phyloP scores from a whole-genome alignment of 2,888 invertebrate species.

The Eumerus sabulonum region DNA sequence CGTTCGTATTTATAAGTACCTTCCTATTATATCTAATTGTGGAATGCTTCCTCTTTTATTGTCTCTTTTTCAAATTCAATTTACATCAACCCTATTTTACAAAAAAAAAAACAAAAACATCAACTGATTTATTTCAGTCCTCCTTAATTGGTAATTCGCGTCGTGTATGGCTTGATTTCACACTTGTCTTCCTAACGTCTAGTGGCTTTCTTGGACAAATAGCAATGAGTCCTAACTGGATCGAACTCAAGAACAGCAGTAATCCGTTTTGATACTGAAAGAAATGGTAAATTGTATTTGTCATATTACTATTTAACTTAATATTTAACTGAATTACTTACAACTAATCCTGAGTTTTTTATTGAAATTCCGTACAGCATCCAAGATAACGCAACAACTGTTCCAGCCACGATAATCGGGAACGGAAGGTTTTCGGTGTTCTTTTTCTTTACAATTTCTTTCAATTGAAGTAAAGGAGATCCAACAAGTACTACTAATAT shows the following conservation, averaged over 20 bases:
- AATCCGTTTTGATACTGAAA: constrained; percentile 87
- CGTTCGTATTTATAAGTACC: no score
- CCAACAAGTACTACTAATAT: constrained; percentile 83
- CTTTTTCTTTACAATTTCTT: constrained; percentile 87
- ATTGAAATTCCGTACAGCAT: constrained; percentile 76
- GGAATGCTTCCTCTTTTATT: no score
- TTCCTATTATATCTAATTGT: no score
- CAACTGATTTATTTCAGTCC: background rate
- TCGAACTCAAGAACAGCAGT: constrained; percentile 81
- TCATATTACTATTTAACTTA: background rate
- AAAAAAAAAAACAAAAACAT: no score
- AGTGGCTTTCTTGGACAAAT: constrained; percentile 83
- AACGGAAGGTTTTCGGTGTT: constrained; percentile 93
- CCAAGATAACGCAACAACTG: constrained; percentile 82
- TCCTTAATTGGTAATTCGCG: constrained; percentile 3
- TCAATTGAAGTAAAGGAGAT: constrained; percentile 85
- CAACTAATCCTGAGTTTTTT: constrained; percentile 74
- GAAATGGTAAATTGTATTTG: background rate
- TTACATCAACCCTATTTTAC: no score
- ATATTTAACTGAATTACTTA: constrained; percentile 70
- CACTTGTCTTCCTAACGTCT: background rate
- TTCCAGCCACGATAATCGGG: constrained; percentile 90
- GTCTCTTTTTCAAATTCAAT: no score
- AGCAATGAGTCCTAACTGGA: constrained; percentile 85
- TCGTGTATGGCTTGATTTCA: constrained; percentile 1